phyloP scores from a whole-genome alignment of 2,888 invertebrate species.

The Drosophila testacea region DNA sequence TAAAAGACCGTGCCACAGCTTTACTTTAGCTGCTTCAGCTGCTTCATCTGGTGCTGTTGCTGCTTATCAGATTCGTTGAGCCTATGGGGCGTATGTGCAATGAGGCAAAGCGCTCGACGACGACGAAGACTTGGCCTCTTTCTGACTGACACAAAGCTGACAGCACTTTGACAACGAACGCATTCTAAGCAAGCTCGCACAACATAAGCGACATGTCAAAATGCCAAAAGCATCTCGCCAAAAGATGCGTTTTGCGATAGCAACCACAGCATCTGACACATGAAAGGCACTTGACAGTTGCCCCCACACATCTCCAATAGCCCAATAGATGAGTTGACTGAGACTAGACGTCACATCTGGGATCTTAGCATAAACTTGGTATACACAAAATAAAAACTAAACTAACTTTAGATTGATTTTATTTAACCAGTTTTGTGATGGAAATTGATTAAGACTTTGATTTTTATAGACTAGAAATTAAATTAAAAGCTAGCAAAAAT shows the following conservation, averaged over 20 bases:
- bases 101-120: conserved; percentile 34
- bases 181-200: conserved; percentile 72
- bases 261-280: conserved; percentile 63
- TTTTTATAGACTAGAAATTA: no score
- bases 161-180: conserved; percentile 77
- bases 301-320: conserved; percentile 4
- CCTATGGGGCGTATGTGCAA: conserved; percentile 55
- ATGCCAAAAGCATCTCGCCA: conserved; percentile 68
- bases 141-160: conserved; percentile 73
- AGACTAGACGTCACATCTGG: conserved; percentile 5
- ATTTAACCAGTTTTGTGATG: background rate
- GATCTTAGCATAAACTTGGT: background rate
- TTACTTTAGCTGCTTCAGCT: background rate
- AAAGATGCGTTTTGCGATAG: conserved; percentile 70
- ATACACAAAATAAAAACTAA: background rate
- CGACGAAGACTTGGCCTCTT: conserved; percentile 36
- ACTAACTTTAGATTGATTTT: background rate
- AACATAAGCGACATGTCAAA: conserved; percentile 77
- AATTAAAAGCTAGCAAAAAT: no score
- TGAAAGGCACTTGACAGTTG: conserved; percentile 66
- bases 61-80: conserved; percentile 26
- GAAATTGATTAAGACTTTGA: background rate
- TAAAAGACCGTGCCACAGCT: conserved; percentile 37
- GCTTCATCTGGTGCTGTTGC: conserved; percentile 4
- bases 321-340: background rate